phyloP scores from a whole-genome alignment of 2,113 vertebrate genomes.

The Noturus placidus region DNA sequence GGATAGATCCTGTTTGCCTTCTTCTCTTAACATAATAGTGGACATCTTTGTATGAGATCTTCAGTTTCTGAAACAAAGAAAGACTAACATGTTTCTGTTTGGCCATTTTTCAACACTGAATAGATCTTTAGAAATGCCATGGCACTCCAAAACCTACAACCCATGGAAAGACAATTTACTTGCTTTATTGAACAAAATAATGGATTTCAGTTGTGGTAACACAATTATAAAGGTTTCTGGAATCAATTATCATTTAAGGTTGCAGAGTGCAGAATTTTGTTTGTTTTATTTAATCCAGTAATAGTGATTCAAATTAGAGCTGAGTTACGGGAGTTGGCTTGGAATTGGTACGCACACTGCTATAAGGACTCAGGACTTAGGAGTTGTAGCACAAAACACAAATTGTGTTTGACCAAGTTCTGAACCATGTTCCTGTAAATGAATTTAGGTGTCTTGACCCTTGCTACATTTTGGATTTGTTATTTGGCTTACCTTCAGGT shows the following conservation, averaged over 20 bases:
- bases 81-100: not conserved
- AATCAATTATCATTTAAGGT: not conserved
- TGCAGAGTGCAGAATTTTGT: not conserved
- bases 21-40: not conserved
- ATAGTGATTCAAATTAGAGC: not conserved
- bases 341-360: not conserved
- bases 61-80: not conserved
- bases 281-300: not conserved
- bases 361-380: not conserved
- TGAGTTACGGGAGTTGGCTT: not conserved
- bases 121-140: slow-evolving; percentile 3
- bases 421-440: not conserved
- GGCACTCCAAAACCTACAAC: not conserved
- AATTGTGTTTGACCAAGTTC: not conserved
- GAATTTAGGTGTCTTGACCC: not conserved
- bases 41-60: not conserved
- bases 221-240: not conserved
- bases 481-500: not conserved
- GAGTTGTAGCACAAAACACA: not conserved
- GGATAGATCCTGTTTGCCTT: not conserved
- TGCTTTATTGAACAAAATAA: not conserved
- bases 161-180: not conserved
- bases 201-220: not conserved
- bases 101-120: not conserved
- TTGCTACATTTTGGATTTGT: not conserved